Evolutionary conservation across 2,797 vertebrate species (phyloP).

Genomic region (Danio choprae): DNA sequence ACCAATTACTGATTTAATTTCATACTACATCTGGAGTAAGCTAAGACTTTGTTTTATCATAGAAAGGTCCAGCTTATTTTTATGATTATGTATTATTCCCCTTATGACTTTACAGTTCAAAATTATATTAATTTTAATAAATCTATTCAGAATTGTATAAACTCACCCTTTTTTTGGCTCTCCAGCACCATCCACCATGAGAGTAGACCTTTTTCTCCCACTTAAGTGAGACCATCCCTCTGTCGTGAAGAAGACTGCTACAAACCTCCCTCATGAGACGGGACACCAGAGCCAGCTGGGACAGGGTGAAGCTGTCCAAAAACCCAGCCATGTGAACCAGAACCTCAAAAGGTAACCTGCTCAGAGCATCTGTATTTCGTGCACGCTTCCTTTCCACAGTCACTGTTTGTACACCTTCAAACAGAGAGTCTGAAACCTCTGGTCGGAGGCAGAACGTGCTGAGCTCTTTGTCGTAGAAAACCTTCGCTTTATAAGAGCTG

Average conservation of each 20-base stretch:
- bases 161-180: slow-evolving; percentile 55
- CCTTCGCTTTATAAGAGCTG: slow-evolving; percentile 79
- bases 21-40: background rate
- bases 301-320: slow-evolving; percentile 93
- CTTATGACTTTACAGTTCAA: background rate
- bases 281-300: slow-evolving; percentile 92
- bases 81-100: background rate
- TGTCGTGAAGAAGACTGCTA: slow-evolving; percentile 87
- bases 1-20: background rate
- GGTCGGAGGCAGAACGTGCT: slow-evolving; percentile 82
- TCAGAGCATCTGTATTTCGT: slow-evolving; percentile 78
- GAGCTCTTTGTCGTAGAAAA: slow-evolving; percentile 79
- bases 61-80: background rate
- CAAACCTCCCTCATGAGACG: slow-evolving; percentile 91
- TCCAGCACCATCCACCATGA: slow-evolving; percentile 62
- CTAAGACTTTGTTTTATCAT: background rate
- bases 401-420: slow-evolving; percentile 65
- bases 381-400: slow-evolving; percentile 56
- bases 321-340: slow-evolving; percentile 89
- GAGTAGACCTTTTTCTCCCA: slow-evolving; percentile 86
- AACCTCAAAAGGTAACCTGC: slow-evolving; percentile 87
- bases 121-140: no score
- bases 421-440: slow-evolving; percentile 74
- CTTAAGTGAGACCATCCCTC: slow-evolving; percentile 90
- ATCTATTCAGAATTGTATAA: background rate